Conservation (phyloP, 2,888 invertebrate genomes). For the Drosophila sordidula region DNA sequence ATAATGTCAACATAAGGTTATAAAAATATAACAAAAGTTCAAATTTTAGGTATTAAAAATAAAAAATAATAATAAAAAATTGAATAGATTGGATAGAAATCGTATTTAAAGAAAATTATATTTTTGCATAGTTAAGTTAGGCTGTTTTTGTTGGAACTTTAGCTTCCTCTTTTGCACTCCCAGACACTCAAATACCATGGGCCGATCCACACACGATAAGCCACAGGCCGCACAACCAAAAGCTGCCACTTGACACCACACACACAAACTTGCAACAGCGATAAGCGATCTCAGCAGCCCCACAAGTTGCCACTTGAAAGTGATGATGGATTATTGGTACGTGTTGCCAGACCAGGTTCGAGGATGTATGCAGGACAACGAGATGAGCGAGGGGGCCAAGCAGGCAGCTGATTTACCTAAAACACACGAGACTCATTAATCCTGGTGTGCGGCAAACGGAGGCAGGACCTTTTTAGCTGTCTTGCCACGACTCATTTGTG, state of each 20-base stretch:
- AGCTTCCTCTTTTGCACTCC: not conserved
- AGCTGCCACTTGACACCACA: constrained; percentile 30
- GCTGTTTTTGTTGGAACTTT: not conserved
- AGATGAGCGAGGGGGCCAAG: not conserved
- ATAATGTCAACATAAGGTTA: too few relatives aligned
- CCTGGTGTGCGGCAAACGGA: constrained; percentile 60
- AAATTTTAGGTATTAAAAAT: too few relatives aligned
- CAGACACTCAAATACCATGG: not conserved
- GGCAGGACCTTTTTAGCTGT: constrained; percentile 52
- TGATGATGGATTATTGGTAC: constrained; percentile 82
- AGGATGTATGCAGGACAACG: constrained; percentile 47
- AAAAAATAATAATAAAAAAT: too few relatives aligned
- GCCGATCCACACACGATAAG: constrained; percentile 36
- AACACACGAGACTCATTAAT: constrained; percentile 83
- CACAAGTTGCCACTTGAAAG: constrained; percentile 64
- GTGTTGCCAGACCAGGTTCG: constrained; percentile 69
- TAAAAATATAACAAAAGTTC: too few relatives aligned
- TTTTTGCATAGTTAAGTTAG: too few relatives aligned
- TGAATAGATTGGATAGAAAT: too few relatives aligned
- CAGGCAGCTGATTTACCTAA: constrained; percentile 36
- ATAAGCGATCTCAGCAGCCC: constrained; percentile 60
- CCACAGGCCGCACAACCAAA: constrained; percentile 12
- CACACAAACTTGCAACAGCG: constrained; percentile 12
- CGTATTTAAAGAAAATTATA: too few relatives aligned
- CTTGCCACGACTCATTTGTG: constrained; percentile 78